A percentile compares a stretch with the other conserved stretches of the same genome.
Evolutionary conservation across 2,113 vertebrate species (phyloP).

Genomic region (Mohoua ochrocephala): DNA sequence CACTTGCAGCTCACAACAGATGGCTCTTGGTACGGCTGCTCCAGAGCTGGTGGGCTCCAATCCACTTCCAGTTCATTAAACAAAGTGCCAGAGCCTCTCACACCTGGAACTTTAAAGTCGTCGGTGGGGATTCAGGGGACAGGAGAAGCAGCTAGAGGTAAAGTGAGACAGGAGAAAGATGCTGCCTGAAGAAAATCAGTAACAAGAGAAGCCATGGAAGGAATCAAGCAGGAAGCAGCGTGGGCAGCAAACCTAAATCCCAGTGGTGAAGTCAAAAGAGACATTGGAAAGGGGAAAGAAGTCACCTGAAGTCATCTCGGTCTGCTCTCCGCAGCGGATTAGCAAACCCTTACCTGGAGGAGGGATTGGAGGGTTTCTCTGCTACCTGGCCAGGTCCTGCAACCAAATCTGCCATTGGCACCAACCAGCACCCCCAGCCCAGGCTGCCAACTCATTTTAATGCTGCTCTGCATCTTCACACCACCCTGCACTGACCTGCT

Average conservation of each 20-base stretch:
- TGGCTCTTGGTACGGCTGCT: neutral
- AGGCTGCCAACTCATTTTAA: neutral
- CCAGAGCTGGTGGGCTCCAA: neutral
- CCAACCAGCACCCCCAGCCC: neutral
- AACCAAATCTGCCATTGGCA: neutral
- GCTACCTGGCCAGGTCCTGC: neutral
- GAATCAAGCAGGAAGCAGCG: neutral
- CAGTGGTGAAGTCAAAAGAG: neutral
- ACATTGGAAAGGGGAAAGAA: neutral
- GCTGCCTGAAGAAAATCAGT: neutral
- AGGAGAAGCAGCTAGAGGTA: neutral
- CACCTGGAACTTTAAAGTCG: neutral
- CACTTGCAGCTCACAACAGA: neutral
- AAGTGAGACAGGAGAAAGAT: neutral
- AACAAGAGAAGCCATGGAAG: neutral
- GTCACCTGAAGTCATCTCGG: fast-evolving
- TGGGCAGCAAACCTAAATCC: neutral
- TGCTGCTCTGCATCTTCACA: neutral
- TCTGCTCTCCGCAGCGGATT: neutral
- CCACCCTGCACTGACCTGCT: neutral
- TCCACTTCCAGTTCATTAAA: neutral
- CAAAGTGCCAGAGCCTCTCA: neutral
- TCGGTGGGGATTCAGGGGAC: neutral
- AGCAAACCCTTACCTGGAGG: neutral
- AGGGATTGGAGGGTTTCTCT: neutral